Evolutionary conservation across 2,797 vertebrate genomes (phyloP), one percentile per base, ranked within the genome.

Genomic region (Poecilia gillii): DNA sequence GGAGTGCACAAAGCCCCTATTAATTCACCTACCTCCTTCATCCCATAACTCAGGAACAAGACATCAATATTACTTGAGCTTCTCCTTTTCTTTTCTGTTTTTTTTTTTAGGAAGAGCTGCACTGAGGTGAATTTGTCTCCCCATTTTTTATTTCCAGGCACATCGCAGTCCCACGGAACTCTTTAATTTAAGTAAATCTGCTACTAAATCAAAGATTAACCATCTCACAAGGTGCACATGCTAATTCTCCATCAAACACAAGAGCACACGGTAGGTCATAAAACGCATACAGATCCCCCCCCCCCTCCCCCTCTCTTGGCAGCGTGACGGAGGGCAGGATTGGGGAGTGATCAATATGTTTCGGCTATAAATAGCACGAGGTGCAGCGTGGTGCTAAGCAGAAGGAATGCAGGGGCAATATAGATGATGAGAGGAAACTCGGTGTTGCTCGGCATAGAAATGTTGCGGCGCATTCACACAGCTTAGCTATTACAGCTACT

Each of bases 321-420:
- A 90, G 79, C 82, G 84, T 94, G 94, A 95, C 91, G 88, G 91
- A 95, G 88, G 90, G 88, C 92, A 90, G 89, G 92, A 94, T 93
- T 94, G 92, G 91, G 75, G 90, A 75, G 81, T 95, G 94, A 96
- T 96, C 95, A 94, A 96, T 96, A 96, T 94, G 93, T 95, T 95
- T 94, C 94, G 88, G 93, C 95, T 96, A 95, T 95, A 95, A 96
- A 96, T 94, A 95, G 94, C 92, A 81, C 1, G 74, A 89, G 94
- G 91, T 83, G 89, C 92, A 93, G 91, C 91, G 84, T 94, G 90
- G 88, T 80, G 87, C 91, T 94, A 91, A 93, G 90, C 91, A 91
- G 91, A 89, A 89, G 88, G 89, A 88, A 92, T 92, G 93, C 92
- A 87, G 91, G 79, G 91, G 91, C 93, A 93, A 95, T 95, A 93